Percentiles rank a stretch among this genome's conserved stretches.
Evolutionary conservation across 2,888 invertebrate species (phyloP).

Genomic region (Mactromeris polynyma): DNA sequence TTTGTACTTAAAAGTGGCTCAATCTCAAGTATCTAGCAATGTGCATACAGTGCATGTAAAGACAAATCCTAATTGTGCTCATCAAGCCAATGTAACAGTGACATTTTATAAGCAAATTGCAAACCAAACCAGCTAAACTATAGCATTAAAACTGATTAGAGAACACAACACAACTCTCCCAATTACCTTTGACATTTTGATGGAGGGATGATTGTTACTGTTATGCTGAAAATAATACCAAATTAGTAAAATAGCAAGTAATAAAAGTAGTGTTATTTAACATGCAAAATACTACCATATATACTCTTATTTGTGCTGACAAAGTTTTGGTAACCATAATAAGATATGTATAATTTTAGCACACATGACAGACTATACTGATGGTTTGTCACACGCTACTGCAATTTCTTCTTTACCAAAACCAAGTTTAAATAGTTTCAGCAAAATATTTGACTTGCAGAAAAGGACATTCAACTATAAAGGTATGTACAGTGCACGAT

Average conservation of each 20-base stretch:
- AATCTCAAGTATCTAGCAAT: neutral
- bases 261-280: neutral
- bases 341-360: no score
- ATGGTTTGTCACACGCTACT: no score
- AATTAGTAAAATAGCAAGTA: slow-evolving; percentile 22
- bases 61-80: neutral
- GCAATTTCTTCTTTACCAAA: no score
- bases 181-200: slow-evolving; percentile 56
- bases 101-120: neutral
- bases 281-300: slow-evolving; percentile 9
- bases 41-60: neutral
- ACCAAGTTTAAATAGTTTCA: no score
- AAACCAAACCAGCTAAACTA: slow-evolving; percentile 5
- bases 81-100: neutral
- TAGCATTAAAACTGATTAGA: slow-evolving; percentile 17
- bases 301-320: slow-evolving; percentile 6
- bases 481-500: no score
- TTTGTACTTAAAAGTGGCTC: neutral
- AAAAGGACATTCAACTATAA: no score
- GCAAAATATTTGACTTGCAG: no score
- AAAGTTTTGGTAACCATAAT: no score
- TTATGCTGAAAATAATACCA: slow-evolving; percentile 51
- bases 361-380: no score
- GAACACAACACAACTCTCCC: slow-evolving; percentile 27
- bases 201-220: slow-evolving; percentile 9